phyloP scores from a whole-genome alignment of 1,140 invertebrate genomes.

The Zeugodacus cucurbitae region DNA sequence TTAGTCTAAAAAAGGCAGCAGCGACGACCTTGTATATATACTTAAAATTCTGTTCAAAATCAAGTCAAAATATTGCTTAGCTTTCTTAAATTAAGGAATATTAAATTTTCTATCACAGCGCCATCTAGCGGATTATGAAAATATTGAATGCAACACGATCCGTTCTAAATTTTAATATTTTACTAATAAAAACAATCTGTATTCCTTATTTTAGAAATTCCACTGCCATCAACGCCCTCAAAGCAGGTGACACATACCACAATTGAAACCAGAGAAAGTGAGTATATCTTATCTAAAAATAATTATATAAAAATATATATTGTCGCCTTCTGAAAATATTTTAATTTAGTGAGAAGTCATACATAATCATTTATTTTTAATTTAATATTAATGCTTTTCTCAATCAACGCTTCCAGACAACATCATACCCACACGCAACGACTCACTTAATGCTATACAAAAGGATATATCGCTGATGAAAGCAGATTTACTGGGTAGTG shows the following conservation, averaged over 20 bases:
- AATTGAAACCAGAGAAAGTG: constrained; percentile 65
- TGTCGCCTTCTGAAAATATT: too few species aligned
- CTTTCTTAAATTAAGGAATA: too few species aligned
- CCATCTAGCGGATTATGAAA: too few species aligned
- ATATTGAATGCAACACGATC: too few species aligned
- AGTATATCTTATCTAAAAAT: constrained; percentile 54
- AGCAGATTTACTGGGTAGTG: constrained; percentile 54
- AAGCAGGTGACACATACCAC: constrained; percentile 65
- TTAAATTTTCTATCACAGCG: too few species aligned
- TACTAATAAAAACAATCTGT: not conserved
- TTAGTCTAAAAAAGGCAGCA: too few species aligned
- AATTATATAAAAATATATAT: too few species aligned
- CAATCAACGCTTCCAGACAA: constrained; percentile 49
- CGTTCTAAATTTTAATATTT: too few species aligned
- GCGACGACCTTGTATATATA: too few species aligned
- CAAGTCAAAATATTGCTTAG: too few species aligned
- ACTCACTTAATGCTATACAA: constrained; percentile 60
- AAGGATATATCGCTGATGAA: constrained; percentile 62
- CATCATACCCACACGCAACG: constrained; percentile 63
- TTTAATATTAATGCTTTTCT: not conserved
- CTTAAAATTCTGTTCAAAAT: too few species aligned
- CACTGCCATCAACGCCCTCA: constrained; percentile 65
- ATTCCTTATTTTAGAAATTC: constrained; percentile 57
- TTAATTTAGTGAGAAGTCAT: not conserved
- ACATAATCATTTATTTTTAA: not conserved